Evolutionary conservation across 2,797 vertebrate genomes (phyloP).

Genomic region (Monodelphis domestica): DNA sequence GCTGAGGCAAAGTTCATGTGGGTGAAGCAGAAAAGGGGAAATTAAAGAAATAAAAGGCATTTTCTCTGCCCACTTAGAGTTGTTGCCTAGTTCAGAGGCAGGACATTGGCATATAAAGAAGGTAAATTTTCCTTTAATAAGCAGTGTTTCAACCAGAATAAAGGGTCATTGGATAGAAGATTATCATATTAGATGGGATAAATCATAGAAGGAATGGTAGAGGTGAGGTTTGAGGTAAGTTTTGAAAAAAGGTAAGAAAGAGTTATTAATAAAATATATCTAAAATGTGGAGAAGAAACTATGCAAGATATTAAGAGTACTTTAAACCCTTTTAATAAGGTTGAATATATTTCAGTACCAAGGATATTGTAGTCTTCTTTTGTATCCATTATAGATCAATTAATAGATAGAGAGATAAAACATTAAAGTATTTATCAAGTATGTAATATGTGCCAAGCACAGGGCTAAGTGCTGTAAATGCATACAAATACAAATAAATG

Average conservation of each 20-base stretch:
- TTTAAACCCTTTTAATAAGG: not conserved
- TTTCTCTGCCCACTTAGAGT: not conserved
- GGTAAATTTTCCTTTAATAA: not conserved
- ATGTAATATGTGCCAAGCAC: not conserved
- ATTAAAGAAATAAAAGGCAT: not conserved
- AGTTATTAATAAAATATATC: not conserved
- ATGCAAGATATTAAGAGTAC: not conserved
- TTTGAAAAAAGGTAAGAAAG: not conserved
- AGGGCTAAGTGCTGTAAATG: not conserved
- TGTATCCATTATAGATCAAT: no score
- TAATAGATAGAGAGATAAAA: not conserved
- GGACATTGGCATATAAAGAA: not conserved
- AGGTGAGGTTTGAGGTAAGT: not conserved
- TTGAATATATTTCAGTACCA: not conserved
- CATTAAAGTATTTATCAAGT: not conserved
- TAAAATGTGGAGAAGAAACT: not conserved
- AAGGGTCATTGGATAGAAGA: not conserved
- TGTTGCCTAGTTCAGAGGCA: not conserved
- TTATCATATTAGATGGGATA: no score
- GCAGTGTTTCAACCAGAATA: not conserved
- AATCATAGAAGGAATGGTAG: not conserved
- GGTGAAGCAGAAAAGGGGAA: not conserved
- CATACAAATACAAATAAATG: not conserved
- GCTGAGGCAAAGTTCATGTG: not conserved
- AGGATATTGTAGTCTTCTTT: not conserved